Percentiles rank a stretch among this genome's conserved stretches.
These are phyloP conservation scores for Zaprionus ornatus DNA, from an alignment of 1,140 invertebrate genomes.

Conservation along the genomic window DNA sequence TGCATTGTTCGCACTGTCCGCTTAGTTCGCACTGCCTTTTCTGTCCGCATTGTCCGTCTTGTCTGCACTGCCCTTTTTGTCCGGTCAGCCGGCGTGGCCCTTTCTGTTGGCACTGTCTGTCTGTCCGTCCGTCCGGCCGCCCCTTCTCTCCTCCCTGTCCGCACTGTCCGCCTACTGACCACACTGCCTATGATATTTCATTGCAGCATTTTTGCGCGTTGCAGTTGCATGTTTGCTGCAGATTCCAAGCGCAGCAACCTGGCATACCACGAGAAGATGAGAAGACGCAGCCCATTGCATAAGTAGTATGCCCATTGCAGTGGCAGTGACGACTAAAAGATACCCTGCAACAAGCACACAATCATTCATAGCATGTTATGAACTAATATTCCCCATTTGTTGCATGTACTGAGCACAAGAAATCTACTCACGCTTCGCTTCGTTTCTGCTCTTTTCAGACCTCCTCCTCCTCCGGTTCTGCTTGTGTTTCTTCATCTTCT, in stretches of 20 bases:
- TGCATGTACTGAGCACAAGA: background rate
- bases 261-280: background rate
- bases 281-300: background rate
- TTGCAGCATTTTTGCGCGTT: constrained; percentile 30
- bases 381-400: background rate
- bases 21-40: too few species aligned
- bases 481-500: background rate
- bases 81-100: too few species aligned
- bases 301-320: background rate
- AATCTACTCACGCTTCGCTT: background rate
- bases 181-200: constrained; percentile 12
- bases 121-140: too few species aligned
- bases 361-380: background rate
- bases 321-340: background rate
- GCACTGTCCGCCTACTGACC: constrained; percentile 4
- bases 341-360: background rate
- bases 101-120: too few species aligned
- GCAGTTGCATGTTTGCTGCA: background rate
- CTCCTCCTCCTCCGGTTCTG: background rate
- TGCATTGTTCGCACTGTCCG: too few species aligned
- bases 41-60: too few species aligned
- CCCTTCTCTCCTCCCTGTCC: background rate
- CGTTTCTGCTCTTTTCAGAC: background rate
- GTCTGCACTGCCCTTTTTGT: too few species aligned
- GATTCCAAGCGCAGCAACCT: background rate